Conservation (phyloP, 2,113 vertebrate genomes). For the Amphilophus citrinellus region DNA sequence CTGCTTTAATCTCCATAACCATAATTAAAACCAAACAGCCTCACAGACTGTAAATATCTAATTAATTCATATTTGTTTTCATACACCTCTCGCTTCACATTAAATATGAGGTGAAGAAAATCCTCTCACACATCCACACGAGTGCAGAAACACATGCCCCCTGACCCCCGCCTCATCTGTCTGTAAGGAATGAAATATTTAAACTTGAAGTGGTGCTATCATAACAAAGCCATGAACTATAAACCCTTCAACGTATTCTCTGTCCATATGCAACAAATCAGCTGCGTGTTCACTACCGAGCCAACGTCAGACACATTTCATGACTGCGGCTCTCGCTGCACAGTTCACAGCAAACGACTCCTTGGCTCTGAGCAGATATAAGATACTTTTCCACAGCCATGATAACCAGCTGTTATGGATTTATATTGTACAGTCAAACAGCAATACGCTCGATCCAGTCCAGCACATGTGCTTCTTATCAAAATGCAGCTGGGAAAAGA, state of each 20-base stretch:
- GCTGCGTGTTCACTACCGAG: slow-evolving; percentile 19
- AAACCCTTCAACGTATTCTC: slow-evolving; percentile 20
- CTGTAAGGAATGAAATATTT: slow-evolving; percentile 25
- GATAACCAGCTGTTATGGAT: slow-evolving; percentile 51
- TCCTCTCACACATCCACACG: not conserved
- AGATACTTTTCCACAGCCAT: slow-evolving; percentile 26
- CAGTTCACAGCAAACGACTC: slow-evolving; percentile 23
- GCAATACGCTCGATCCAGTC: slow-evolving; percentile 20
- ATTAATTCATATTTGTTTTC: not conserved
- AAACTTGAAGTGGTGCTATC: slow-evolving; percentile 14
- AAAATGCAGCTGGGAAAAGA: slow-evolving; percentile 48
- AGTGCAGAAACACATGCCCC: slow-evolving; percentile 8
- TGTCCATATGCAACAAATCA: slow-evolving; percentile 37
- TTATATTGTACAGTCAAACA: slow-evolving; percentile 48
- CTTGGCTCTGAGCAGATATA: slow-evolving; percentile 1
- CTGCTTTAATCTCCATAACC: not conserved
- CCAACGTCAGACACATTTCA: slow-evolving; percentile 34
- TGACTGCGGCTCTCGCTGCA: not conserved
- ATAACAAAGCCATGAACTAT: slow-evolving; percentile 48
- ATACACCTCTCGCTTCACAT: not conserved
- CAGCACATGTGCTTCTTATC: slow-evolving; percentile 72
- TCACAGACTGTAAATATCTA: not conserved
- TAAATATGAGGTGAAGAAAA: slow-evolving; percentile 4
- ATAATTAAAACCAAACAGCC: not conserved
- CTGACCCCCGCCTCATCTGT: not conserved